These are phyloP conservation scores for Collichthys lucidus DNA, from an alignment of 2,113 vertebrate genomes.

Conservation along the genomic window DNA sequence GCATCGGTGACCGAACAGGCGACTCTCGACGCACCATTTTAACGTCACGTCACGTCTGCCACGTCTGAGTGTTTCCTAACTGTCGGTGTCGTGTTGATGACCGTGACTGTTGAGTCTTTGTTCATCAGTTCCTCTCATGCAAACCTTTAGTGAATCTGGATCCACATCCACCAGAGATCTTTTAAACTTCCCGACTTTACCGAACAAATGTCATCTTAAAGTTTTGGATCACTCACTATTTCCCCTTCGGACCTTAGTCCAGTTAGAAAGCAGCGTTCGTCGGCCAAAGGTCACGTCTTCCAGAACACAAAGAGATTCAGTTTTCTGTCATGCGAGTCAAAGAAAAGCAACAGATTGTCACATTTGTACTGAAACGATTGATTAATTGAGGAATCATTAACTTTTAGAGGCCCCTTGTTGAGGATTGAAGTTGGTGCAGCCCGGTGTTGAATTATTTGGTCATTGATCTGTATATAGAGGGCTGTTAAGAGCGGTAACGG, in stretches of 20 bases:
- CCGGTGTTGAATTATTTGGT: not conserved
- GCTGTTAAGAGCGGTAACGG: not conserved
- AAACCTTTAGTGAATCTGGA: too few species aligned
- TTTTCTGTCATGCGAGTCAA: not conserved
- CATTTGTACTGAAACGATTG: not conserved
- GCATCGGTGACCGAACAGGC: slow-evolving; percentile 1
- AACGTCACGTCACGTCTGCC: not conserved
- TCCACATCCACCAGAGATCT: not conserved
- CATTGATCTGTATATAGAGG: not conserved
- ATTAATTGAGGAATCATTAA: not conserved
- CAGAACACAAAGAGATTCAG: not conserved
- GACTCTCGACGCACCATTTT: not conserved
- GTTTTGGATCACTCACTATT: not conserved
- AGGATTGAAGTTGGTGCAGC: not conserved
- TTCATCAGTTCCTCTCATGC: too few species aligned
- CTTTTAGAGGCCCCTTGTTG: not conserved
- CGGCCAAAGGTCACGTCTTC: not conserved
- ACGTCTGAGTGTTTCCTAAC: not conserved
- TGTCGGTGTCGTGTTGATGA: not conserved
- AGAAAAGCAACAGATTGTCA: not conserved
- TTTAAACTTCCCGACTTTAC: not conserved
- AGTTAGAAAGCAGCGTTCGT: not conserved
- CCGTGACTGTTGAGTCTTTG: too few species aligned
- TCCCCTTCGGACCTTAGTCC: not conserved
- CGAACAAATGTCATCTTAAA: too few species aligned